These are phyloP conservation scores for Oryzaephilus surinamensis DNA, from an alignment of 1,140 invertebrate genomes.

Conservation along the genomic window DNA sequence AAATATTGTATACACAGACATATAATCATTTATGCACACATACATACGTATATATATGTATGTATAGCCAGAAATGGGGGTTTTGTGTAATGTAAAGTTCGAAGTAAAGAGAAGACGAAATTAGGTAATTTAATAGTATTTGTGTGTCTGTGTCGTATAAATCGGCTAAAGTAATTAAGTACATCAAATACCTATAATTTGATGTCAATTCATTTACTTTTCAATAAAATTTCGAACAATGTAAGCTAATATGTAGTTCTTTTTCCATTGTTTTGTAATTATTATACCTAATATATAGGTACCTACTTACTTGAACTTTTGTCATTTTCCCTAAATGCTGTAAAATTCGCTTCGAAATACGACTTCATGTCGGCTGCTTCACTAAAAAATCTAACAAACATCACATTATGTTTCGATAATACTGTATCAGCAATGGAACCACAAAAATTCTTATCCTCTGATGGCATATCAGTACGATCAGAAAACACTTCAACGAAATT, in stretches of 20 bases:
- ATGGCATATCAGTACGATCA: constrained; percentile 50
- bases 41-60: no score
- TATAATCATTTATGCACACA: no score
- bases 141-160: background rate
- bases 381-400: constrained; percentile 61
- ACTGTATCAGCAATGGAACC: constrained; percentile 67
- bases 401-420: constrained; percentile 45
- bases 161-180: no score
- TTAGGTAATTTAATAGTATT: background rate
- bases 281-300: background rate
- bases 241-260: background rate
- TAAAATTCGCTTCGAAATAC: constrained; percentile 59
- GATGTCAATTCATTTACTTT: background rate
- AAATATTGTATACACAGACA: no score
- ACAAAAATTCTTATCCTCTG: constrained; percentile 57
- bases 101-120: no score
- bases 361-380: constrained; percentile 53
- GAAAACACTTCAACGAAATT: constrained; percentile 74
- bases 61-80: no score
- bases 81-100: no score
- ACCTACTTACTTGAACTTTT: constrained; percentile 30
- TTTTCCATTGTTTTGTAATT: background rate
- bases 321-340: constrained; percentile 55
- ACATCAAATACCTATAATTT: background rate
- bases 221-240: background rate